Base-by-base conservation (phyloP, 2,113 vertebrate species). In the Burhinus bistriatus region DNA sequence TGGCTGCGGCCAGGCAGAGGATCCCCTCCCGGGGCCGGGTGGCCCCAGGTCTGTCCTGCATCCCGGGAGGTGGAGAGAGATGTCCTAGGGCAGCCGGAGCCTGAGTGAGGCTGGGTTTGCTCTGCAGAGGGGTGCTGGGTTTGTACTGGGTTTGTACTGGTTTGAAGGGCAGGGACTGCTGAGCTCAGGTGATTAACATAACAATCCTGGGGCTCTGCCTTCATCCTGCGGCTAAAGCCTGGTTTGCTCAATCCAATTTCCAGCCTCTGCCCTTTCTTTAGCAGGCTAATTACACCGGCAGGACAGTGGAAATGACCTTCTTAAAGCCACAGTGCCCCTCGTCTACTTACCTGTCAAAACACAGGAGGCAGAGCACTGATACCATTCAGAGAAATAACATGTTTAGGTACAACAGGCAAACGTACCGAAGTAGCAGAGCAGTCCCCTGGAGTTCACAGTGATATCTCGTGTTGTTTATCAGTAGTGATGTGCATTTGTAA, bases 151-250 rank as follows among this genome's bases (percentile, higher is more conserved):
- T 93, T 95, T 96, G 69, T 66, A 83, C 92, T 87, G 86, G 89
- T 95, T 96, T 97, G 98, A 98, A 98, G 98, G 98, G 96, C 98
- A 96, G 97, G 94, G 97, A 96, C 88, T 98, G 97, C 98, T 98
- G 98, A 98, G 96, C 97, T 98, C 97, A 97, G 98, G 97, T 93
- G 98, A 98, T 98, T 98, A 98, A 97, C 98, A 98, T 98, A 98
- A 98, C 97, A 98, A 98, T 98, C 98, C 97, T 83, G 79, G 86
- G 97, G 95, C 97, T 98, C 98, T 97, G 34, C 95, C 94, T 90
- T 98, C 98, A 97, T 98, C 97, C 95, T 75, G 95, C 55, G 59
- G 97, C 98, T 98, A 98, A 97, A 98, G 97, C 98, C 97, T 93
- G 97, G 98, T 97, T 97, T 98, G 97, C 93, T 97, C 98, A 98